phyloP scores from a whole-genome alignment of 2,797 vertebrate species.

The Falco biarmicus region DNA sequence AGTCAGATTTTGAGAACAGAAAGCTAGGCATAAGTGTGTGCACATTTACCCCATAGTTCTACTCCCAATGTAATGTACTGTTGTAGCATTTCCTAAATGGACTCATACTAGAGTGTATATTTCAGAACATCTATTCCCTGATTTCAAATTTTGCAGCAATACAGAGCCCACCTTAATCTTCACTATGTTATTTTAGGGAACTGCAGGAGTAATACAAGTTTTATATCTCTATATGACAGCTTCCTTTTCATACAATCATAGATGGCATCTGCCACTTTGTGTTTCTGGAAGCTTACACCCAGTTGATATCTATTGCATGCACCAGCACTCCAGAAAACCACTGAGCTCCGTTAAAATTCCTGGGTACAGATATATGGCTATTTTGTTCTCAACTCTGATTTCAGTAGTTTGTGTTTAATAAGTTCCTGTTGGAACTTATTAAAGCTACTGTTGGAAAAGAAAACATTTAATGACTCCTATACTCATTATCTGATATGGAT shows the following conservation, averaged over 20 bases:
- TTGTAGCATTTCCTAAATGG: neutral
- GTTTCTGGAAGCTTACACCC: neutral
- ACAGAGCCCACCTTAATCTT: neutral
- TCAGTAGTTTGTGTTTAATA: neutral
- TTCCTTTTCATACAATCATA: neutral
- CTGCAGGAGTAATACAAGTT: neutral
- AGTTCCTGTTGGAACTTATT: neutral
- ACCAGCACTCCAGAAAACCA: neutral
- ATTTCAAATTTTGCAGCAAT: neutral
- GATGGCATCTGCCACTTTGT: neutral
- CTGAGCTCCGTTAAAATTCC: neutral
- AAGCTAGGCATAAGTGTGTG: neutral
- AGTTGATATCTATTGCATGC: neutral
- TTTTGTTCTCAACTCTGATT: neutral
- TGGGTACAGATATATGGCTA: neutral
- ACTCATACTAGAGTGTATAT: neutral
- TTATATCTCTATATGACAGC: neutral
- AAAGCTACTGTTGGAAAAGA: neutral
- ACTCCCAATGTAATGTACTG: neutral
- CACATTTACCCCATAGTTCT: neutral
- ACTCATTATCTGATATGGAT: neutral
- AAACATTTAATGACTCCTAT: neutral
- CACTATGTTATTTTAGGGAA: neutral
- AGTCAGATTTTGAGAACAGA: neutral
- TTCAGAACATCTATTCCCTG: neutral